Evolutionary conservation across 1,140 invertebrate species (phyloP), one percentile per base, ranked within the genome.

Genomic region (Littorina saxatilis): DNA sequence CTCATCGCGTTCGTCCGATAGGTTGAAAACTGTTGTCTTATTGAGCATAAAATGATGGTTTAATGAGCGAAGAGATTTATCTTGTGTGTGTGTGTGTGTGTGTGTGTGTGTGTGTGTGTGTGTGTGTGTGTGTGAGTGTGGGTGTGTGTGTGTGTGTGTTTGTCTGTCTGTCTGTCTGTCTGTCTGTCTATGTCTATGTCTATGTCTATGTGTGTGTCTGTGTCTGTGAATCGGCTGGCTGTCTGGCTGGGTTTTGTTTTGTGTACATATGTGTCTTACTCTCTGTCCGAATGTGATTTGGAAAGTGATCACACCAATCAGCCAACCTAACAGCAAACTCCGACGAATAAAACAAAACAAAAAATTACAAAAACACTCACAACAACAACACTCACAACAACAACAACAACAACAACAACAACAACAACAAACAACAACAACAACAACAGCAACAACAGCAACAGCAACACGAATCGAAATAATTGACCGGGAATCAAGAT

Each of bases 351-450:
- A 52, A 13, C 11, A 52, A 52, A 52, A 11, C 11, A 52, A 52
- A 11, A 52, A 52, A 52, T 23, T 13, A 52, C 50, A 52, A 52
- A 11, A 52, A 52, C 50, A 52, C 11, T 23, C 11, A 52, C n/a
- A n/a, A n/a, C n/a, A n/a, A n/a, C n/a, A n/a, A n/a, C n/a, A n/a
- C n/a, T n/a, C n/a, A n/a, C n/a, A 52, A 23, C 50, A 52, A 52
- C 50, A 52, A 52, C 50, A 52, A 52, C 50, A 52, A 52, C 50
- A 52, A 52, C 50, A 52, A 52, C 50, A 52, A 52, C 50, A 52
- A 52, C 23, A n/a, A n/a, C n/a, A n/a, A n/a, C n/a, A n/a, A n/a
- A n/a, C n/a, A n/a, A n/a, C n/a, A n/a, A n/a, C n/a, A 52, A 52
- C 23, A 52, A 52, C 23, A 52, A 52, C 23, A 52, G 23, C 23